phyloP scores from a whole-genome alignment of 2,797 vertebrate species.

The Picus viridis region DNA sequence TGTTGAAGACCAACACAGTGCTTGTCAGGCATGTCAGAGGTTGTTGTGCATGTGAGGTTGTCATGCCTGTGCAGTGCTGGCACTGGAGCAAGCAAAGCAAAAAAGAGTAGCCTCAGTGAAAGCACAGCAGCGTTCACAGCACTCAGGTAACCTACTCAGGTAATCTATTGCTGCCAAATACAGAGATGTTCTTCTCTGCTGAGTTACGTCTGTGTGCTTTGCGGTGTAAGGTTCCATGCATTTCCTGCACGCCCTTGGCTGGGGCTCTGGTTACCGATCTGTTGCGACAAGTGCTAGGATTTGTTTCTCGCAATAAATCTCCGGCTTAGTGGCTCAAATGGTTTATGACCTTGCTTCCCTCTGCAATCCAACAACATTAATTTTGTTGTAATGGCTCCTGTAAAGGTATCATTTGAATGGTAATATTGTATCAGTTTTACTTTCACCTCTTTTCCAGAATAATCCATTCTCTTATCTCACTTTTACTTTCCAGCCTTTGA shows the following conservation, averaged over 20 bases:
- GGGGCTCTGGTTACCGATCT: background rate
- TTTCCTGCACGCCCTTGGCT: background rate
- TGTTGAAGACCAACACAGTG: background rate
- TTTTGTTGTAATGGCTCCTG: slow-evolving; percentile 66
- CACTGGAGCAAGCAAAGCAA: background rate
- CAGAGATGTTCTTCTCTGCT: background rate
- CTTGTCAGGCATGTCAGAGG: background rate
- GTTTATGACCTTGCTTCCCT: background rate
- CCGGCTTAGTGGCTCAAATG: background rate
- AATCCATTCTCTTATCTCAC: slow-evolving; percentile 66
- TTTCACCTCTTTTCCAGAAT: slow-evolving; percentile 38
- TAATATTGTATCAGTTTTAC: slow-evolving; percentile 35
- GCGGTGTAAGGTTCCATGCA: background rate
- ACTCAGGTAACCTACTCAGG: background rate
- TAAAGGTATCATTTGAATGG: slow-evolving; percentile 60
- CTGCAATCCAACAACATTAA: slow-evolving; percentile 5
- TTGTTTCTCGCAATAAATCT: background rate
- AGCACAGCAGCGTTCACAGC: background rate
- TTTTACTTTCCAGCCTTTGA: slow-evolving; percentile 25
- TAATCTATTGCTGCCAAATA: background rate
- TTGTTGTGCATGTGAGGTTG: background rate
- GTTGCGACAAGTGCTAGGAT: background rate
- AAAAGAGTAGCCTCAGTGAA: background rate
- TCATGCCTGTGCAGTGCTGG: background rate
- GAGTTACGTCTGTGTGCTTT: background rate